A percentile compares a stretch with the other conserved stretches of the same genome.
Evolutionary conservation across 1,140 invertebrate genomes (phyloP).

Genomic region (Diabrotica virgifera): DNA sequence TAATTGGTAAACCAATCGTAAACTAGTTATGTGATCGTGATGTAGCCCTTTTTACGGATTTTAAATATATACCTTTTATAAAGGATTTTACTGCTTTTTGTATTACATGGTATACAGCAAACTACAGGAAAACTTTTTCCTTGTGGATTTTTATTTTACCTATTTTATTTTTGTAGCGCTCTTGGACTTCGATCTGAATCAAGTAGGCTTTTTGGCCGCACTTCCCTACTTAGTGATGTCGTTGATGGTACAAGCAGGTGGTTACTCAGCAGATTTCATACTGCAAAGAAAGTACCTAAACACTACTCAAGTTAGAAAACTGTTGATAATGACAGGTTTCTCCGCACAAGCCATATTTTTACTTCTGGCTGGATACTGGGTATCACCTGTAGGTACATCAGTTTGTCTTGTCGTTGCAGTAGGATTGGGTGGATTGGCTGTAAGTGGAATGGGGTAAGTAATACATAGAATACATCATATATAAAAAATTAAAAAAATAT

Average conservation of each 20-base stretch:
- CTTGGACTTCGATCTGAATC: conserved; percentile 55
- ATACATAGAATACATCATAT: neutral
- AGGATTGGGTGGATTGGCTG: conserved; percentile 84
- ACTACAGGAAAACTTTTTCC: too few relatives aligned
- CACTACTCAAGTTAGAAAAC: conserved; percentile 70
- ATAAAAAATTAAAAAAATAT: neutral
- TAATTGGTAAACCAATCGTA: too few relatives aligned
- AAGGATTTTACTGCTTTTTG: too few relatives aligned
- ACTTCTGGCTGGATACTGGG: conserved; percentile 69
- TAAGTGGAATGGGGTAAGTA: conserved; percentile 79
- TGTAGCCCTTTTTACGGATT: too few relatives aligned
- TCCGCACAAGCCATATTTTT: conserved; percentile 81
- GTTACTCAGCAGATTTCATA: conserved; percentile 77
- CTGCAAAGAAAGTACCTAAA: conserved; percentile 61
- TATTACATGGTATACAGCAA: too few relatives aligned
- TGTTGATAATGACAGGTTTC: conserved; percentile 77
- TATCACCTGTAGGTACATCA: conserved; percentile 63
- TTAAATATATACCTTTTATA: too few relatives aligned
- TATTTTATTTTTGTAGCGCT: neutral
- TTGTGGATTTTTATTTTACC: neutral
- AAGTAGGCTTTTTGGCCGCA: conserved; percentile 78
- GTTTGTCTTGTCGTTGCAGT: conserved; percentile 81
- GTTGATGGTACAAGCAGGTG: conserved; percentile 71
- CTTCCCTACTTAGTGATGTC: conserved; percentile 86
- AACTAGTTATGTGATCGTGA: too few relatives aligned